Evolutionary conservation across 2,113 vertebrate genomes (phyloP).

Genomic region (Etheostoma cragini): DNA sequence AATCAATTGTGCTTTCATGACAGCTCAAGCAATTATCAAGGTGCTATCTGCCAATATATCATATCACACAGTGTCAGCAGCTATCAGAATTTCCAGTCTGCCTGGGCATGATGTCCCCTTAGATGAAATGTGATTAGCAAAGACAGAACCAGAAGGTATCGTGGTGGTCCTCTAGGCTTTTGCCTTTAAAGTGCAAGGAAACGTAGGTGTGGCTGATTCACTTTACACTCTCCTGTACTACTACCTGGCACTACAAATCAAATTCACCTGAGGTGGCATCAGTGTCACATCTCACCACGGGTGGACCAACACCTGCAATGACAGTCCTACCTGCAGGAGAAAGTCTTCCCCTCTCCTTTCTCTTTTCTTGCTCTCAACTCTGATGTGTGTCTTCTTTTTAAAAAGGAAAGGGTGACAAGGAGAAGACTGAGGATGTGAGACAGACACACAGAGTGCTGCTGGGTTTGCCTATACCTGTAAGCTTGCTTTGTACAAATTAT

Average conservation of each 20-base stretch:
- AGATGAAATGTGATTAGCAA: conserved; percentile 60
- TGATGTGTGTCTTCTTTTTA: neutral
- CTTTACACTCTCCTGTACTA: conserved; percentile 40
- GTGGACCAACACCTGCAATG: neutral
- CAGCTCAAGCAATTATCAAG: conserved; percentile 68
- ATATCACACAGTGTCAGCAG: conserved; percentile 68
- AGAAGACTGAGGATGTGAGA: neutral
- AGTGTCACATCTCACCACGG: neutral
- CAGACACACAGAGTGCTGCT: neutral
- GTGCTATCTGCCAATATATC: conserved; percentile 62
- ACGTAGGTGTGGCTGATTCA: conserved; percentile 48
- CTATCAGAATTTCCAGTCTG: conserved; percentile 53
- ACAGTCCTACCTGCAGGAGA: neutral
- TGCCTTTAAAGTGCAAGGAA: conserved; percentile 11
- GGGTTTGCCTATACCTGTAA: neutral
- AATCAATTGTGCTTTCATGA: conserved; percentile 64
- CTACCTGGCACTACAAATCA: conserved; percentile 20
- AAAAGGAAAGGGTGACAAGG: neutral
- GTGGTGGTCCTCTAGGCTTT: conserved; percentile 19
- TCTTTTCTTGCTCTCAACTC: neutral
- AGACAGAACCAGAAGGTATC: conserved; percentile 21
- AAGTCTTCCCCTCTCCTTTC: neutral
- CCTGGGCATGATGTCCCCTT: conserved; percentile 40
- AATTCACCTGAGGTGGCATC: conserved; percentile 18
- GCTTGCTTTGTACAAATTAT: conserved; percentile 1